Conservation (phyloP, 2,888 invertebrate species). For the Euplagia quadripunctaria region DNA sequence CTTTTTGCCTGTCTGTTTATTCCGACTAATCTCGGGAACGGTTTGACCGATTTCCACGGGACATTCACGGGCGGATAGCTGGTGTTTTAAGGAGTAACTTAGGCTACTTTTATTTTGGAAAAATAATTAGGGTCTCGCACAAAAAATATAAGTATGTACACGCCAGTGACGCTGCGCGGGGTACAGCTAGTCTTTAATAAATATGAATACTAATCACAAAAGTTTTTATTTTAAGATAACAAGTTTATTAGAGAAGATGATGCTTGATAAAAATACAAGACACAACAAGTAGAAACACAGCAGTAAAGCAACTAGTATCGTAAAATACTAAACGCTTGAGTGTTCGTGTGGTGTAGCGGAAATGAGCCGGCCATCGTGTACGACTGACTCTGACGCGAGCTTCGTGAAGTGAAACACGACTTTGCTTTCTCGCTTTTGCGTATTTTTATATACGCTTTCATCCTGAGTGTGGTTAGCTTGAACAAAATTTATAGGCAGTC, state of each 20-base stretch:
- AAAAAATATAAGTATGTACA: too few species aligned
- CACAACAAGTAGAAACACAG: background rate
- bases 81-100: too few species aligned
- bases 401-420: constrained; percentile 6
- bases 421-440: background rate
- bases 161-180: too few species aligned
- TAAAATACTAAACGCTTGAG: constrained; percentile 1
- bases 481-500: background rate
- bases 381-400: background rate
- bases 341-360: constrained; percentile 1
- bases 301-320: background rate
- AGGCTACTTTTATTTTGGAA: too few species aligned
- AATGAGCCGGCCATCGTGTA: background rate
- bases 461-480: background rate
- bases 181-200: too few species aligned
- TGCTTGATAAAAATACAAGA: background rate
- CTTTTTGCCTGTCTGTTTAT: too few species aligned
- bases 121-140: too few species aligned
- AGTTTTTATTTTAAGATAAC: too few species aligned
- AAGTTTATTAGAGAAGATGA: background rate
- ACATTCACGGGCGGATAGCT: too few species aligned
- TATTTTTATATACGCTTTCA: background rate
- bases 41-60: too few species aligned
- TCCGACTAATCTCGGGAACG: too few species aligned
- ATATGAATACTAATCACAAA: too few species aligned